Base-by-base conservation (phyloP, 1,140 invertebrate genomes). In the Venturia canescens region DNA sequence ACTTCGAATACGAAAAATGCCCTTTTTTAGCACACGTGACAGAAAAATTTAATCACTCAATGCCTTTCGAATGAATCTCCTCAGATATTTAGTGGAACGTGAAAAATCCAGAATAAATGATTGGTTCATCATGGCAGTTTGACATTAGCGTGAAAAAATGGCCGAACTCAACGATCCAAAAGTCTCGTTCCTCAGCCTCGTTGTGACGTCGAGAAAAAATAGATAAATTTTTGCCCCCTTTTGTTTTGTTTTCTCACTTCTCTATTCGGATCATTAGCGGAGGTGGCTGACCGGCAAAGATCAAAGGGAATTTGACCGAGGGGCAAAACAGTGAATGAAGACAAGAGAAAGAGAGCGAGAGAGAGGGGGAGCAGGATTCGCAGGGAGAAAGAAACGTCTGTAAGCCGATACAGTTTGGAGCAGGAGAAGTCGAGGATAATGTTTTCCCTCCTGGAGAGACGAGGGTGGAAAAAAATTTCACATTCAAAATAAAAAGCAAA, bases 121-220 rank as follows among this genome's bases (percentile, higher is more conserved):
- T 11, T 9, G 1, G 0, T 44, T 44, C 0, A 9, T 44, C 1
- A 44, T 44, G 38, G 13, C 7, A 4, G 38, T 44, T 44, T 9
- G 38, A 44, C 38, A 44, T 34, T 7, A 3, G 7, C 7, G 38
- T 44, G 38, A 9, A 44, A 44, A 44, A 44, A 44, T 9, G 5
- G 1, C 13, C 5, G 13, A 44, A 13, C 38, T 44, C 5, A 6
- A 44, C 38, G 38, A 23, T 66, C 27, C 3, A 29, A 66, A 23
- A 66, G 13, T 34, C 27, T 66, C 60, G 82, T 83, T 83, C 80
- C 70, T 83, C 82, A 81, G 81, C 80, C 80, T 72, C 67, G 70
- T 85, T 21, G 16, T 57, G 84, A 87, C 84, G 88, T 9, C 21
- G 9, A n/a, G 89, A 88, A 90, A 86, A 88, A 89, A 89, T 88